These are phyloP conservation scores for Leptobrachium leishanense DNA, from an alignment of 2,113 vertebrate species.

Conservation along the genomic window DNA sequence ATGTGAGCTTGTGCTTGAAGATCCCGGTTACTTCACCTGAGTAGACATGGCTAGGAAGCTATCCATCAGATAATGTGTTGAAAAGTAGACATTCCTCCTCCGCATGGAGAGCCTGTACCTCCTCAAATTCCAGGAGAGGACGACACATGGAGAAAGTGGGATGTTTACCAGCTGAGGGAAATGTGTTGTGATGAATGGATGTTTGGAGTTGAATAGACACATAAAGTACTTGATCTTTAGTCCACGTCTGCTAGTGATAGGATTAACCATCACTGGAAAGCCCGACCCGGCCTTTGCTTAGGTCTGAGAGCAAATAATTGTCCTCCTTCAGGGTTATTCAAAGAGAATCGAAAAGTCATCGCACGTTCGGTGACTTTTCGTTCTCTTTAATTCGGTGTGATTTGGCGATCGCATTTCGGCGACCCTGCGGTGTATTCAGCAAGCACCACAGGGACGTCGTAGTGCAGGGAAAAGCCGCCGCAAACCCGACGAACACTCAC, in stretches of 20 bases:
- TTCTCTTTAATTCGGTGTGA: too few relatives aligned
- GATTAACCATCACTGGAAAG: not conserved
- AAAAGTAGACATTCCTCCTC: conserved; percentile 4
- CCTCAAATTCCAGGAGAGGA: not conserved
- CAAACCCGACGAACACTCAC: too few relatives aligned
- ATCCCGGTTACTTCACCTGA: not conserved
- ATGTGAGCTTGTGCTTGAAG: not conserved
- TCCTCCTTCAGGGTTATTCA: too few relatives aligned
- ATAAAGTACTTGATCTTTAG: conserved; percentile 11
- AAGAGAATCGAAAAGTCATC: too few relatives aligned
- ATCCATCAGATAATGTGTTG: conserved; percentile 18
- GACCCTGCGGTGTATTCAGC: too few relatives aligned
- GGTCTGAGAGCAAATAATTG: too few relatives aligned
- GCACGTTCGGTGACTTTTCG: too few relatives aligned
- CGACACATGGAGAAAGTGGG: not conserved
- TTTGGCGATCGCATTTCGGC: too few relatives aligned
- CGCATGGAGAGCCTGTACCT: not conserved
- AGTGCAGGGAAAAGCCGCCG: too few relatives aligned
- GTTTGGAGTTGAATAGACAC: conserved; percentile 1
- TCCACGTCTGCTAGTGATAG: not conserved
- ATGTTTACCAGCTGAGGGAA: conserved; percentile 19
- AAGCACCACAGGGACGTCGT: too few relatives aligned
- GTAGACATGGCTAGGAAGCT: conserved; percentile 1
- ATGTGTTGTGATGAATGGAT: conserved; percentile 32
- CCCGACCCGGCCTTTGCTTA: too few relatives aligned